phyloP scores from a whole-genome alignment of 2,888 invertebrate species.

The Lasius platythorax region DNA sequence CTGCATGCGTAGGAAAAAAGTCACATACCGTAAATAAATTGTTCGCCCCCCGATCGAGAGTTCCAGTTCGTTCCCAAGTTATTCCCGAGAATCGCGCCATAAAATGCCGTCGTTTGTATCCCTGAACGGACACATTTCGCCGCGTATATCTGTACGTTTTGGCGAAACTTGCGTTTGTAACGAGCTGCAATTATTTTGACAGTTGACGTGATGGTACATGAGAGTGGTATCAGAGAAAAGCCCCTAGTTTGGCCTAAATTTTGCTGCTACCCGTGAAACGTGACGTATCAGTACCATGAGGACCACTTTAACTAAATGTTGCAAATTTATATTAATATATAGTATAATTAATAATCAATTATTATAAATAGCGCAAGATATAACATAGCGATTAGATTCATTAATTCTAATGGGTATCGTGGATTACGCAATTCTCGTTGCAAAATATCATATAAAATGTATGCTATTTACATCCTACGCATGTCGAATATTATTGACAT shows the following conservation, averaged over 20 bases:
- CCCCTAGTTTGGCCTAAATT: neutral
- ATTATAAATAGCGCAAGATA: neutral
- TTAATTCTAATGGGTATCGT: neutral
- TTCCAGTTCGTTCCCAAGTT: neutral
- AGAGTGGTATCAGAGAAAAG: neutral
- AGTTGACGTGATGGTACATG: neutral
- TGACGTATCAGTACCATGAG: neutral
- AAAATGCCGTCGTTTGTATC: slow-evolving; percentile 24
- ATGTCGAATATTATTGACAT: neutral
- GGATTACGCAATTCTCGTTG: neutral
- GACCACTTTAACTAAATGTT: neutral
- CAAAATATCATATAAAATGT: neutral
- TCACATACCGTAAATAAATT: slow-evolving; percentile 19
- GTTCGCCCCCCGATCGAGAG: neutral
- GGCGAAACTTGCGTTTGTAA: neutral
- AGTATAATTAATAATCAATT: slow-evolving; percentile 11
- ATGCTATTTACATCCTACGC: neutral
- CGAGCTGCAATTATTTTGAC: slow-evolving; percentile 10
- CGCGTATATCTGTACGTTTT: neutral
- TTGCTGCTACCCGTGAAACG: neutral
- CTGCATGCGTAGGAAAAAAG: neutral
- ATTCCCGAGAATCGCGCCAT: neutral
- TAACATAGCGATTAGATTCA: neutral
- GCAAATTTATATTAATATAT: neutral
- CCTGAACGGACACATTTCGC: neutral